Evolutionary conservation across 2,113 vertebrate species (phyloP), one percentile per base, ranked within the genome.

Genomic region (Actinemys pallida): DNA sequence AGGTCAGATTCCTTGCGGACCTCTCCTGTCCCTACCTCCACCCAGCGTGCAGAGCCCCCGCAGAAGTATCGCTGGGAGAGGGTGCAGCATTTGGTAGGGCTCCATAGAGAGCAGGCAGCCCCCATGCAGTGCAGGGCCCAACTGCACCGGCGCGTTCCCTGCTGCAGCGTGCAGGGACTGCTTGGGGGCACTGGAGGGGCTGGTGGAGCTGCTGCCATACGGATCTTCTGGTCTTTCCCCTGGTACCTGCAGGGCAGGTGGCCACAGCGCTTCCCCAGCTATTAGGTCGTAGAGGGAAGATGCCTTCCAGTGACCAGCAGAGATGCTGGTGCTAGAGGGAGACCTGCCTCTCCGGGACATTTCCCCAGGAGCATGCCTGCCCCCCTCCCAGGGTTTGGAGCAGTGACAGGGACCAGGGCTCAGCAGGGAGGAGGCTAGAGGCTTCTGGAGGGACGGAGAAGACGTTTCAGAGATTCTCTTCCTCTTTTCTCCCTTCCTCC

Each of bases 401-500:
- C 42, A 25, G 42, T 11, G 39, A 9, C 75, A 45, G 42, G 24
- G 27, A 24, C 75, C 75, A 76, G 80, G 49, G 27, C 25, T 50
- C 29, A 52, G 80, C 14, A 35, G 49, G 25, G 29, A 35, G 24
- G 14, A 52, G 50, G 29, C 45, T 5, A 50, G 12, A 35, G 14
- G 27, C 29, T 22, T 50, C 47, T 81, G 50, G 5, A 72, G 69
- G n/a, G 17, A 72, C 20, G 19, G 59, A 76, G 42, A 42, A 27
- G 45, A 62, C 8, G 11, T 4, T 53, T 76, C 83, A 20, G 31
- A 11, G 56, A 56, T 56, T 75, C 56, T 19, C 16, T 29, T 47
- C 53, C 42, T 1, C 3, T 25, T 9, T 35, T 8, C 29, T 24
- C 6, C 10, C 1, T 2, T 0, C 20, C 2, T 8, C 54, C 72